Conservation (phyloP, 2,888 invertebrate genomes). For the Parnassius apollo region DNA sequence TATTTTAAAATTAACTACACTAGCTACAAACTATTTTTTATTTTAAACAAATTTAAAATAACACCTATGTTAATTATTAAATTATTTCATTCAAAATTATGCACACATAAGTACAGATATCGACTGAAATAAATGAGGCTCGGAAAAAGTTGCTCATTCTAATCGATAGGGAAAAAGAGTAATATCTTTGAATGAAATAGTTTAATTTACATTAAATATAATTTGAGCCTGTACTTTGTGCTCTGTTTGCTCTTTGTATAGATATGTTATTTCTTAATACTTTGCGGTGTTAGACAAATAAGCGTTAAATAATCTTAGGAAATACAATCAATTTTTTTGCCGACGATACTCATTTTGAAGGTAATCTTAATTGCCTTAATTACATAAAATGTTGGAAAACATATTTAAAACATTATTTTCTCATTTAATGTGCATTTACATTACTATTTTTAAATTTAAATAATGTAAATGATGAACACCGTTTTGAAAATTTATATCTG, state of each 20-base stretch:
- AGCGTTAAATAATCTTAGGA: slow-evolving; percentile 10
- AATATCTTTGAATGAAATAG: slow-evolving; percentile 50
- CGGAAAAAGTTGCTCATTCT: too few species aligned
- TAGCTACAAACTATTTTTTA: slow-evolving; percentile 16
- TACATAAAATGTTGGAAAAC: too few species aligned
- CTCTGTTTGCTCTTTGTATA: slow-evolving; percentile 58
- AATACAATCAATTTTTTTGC: neutral
- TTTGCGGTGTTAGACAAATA: slow-evolving; percentile 35
- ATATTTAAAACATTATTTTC: too few species aligned
- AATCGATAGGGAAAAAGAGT: neutral
- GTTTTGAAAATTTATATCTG: too few species aligned
- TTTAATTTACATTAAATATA: slow-evolving; percentile 51
- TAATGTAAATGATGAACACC: too few species aligned
- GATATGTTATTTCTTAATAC: slow-evolving; percentile 76
- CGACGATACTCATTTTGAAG: neutral
- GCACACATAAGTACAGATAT: neutral
- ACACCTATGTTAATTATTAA: slow-evolving; percentile 23
- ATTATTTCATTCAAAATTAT: slow-evolving; percentile 27
- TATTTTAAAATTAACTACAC: slow-evolving; percentile 16
- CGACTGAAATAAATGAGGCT: too few species aligned
- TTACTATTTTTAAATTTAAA: too few species aligned
- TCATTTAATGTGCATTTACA: too few species aligned
- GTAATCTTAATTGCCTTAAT: too few species aligned
- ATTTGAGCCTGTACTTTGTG: slow-evolving; percentile 74
- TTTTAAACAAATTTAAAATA: slow-evolving; percentile 21